Evolutionary conservation across 2,888 invertebrate species (phyloP), one percentile per base, ranked within the genome.

Genomic region (Neocrepidodera transversa): DNA sequence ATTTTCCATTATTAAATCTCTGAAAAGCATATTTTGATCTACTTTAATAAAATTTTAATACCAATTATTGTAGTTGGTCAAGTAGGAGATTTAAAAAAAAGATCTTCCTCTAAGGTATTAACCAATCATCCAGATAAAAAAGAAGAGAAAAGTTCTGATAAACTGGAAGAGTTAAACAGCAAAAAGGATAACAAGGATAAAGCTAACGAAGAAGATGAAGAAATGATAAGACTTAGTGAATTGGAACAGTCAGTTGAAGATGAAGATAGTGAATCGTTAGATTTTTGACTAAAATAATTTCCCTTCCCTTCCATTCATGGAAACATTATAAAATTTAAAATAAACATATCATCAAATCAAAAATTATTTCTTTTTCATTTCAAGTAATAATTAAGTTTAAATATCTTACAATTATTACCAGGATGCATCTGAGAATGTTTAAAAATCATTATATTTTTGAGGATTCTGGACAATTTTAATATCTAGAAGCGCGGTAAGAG

Each of bases 271-370:
- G 13, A 13, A 45, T 45, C 45, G 16, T 14, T 26, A 14, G 45
- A 45, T 26, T 45, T 14, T 45, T 45, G 13, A 45, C 30, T n/a
- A n/a, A n/a, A n/a, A n/a, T 30, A 7, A 40, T 10, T 40, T 16
- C 16, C 40, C 16, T 11, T 36, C n/a, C 6, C 16, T 10, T 16
- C 18, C 7, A 40, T 2, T 28, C 28, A 8, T 28, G 8, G n/a
- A 40, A 1, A 1, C 17, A 40, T 16, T 11, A 6, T 6, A 7
- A 40, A 40, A 40, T 40, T 40, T 11, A 16, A 40, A 40, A 40
- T 40, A 28, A 28, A 28, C 8, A 8, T 28, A 4, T 28, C 2
- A 28, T 10, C 2, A 4, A 42, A 42, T 8, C 16, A 18, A n/a
- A 14, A 18, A 4, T n/a, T n/a, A n/a, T n/a, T n/a, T n/a, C n/a